These are phyloP conservation scores for Sphaeridia pumilis DNA, from an alignment of 2,888 invertebrate species.

Conservation along the genomic window DNA sequence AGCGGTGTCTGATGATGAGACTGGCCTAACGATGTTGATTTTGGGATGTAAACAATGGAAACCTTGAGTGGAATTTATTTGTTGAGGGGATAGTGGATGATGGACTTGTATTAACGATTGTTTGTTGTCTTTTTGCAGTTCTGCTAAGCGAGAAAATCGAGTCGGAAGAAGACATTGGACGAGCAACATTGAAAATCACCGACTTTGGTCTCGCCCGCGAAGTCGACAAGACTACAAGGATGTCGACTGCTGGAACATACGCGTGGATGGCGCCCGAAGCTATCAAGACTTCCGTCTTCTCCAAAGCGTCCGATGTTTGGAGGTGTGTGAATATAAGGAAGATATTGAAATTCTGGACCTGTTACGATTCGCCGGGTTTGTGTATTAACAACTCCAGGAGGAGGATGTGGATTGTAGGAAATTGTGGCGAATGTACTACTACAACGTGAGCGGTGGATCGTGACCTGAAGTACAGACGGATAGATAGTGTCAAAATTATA, in stretches of 20 bases:
- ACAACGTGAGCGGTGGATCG: no score
- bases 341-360: background rate
- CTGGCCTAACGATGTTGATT: no score
- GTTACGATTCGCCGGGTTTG: no score
- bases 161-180: slow-evolving; percentile 57
- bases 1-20: no score
- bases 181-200: slow-evolving; percentile 91
- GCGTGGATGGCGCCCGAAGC: slow-evolving; percentile 99
- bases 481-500: no score
- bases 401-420: no score
- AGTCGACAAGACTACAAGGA: slow-evolving; percentile 88
- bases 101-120: no score
- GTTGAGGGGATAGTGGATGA: no score
- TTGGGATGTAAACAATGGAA: no score
- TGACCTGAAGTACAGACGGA: no score
- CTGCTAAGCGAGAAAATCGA: slow-evolving; percentile 55
- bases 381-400: no score
- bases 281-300: slow-evolving; percentile 76
- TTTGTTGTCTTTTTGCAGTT: slow-evolving; percentile 46
- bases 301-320: slow-evolving; percentile 94
- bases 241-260: slow-evolving; percentile 96
- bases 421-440: no score
- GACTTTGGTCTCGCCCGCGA: slow-evolving; percentile 94
- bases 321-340: slow-evolving; percentile 44
- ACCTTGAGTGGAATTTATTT: background rate